A percentile compares a stretch with the other conserved stretches of the same genome.
phyloP scores from a whole-genome alignment of 2,888 invertebrate species.

The Nephrotoma guestfalica region DNA sequence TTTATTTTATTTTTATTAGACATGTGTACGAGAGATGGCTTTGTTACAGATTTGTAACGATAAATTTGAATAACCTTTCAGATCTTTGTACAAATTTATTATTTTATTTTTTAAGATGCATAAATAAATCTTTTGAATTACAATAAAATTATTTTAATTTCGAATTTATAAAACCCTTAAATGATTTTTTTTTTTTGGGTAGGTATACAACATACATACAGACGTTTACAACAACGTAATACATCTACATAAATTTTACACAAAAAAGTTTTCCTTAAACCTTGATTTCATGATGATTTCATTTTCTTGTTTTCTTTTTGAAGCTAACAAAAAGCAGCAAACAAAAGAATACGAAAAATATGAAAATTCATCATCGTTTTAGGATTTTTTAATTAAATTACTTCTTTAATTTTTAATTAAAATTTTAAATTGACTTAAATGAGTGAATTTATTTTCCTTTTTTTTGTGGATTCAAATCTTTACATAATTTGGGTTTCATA shows the following conservation, averaged over 20 bases:
- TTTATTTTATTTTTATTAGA: background rate
- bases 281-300: background rate
- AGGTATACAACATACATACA: background rate
- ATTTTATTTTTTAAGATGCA: background rate
- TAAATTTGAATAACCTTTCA: background rate
- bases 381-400: background rate
- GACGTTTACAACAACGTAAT: too few relatives aligned
- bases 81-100: background rate
- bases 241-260: background rate
- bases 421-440: background rate
- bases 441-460: background rate
- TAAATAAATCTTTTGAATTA: background rate
- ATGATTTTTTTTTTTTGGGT: background rate
- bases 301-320: background rate
- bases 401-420: background rate
- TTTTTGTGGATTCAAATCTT: background rate
- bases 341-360: background rate
- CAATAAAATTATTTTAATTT: background rate
- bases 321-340: background rate
- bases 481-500: too few relatives aligned
- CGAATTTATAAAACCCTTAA: background rate
- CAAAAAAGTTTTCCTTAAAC: background rate
- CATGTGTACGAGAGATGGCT: background rate
- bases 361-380: background rate
- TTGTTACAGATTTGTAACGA: background rate